Percentiles rank a stretch among this genome's conserved stretches.
These are phyloP conservation scores for Buathra laborator DNA, from an alignment of 2,888 invertebrate species.

Conservation along the genomic window DNA sequence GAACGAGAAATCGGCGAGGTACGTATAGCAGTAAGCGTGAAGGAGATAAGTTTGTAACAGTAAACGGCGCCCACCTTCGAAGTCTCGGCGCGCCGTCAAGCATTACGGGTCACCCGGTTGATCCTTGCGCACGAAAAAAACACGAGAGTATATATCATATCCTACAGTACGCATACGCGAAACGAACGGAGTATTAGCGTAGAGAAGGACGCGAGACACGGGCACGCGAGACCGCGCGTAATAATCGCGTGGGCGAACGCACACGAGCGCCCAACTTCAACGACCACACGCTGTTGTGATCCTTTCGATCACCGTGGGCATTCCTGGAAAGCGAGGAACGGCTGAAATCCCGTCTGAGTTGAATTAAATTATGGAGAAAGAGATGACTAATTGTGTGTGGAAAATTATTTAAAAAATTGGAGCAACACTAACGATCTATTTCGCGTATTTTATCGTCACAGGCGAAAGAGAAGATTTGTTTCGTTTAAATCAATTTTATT, in stretches of 20 bases:
- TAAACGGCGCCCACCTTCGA: conserved; percentile 64
- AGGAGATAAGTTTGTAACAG: conserved; percentile 61
- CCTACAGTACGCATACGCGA: conserved; percentile 25
- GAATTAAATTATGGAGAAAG: background rate
- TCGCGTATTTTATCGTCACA: background rate
- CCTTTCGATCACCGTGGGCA: conserved; percentile 10
- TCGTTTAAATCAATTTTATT: background rate
- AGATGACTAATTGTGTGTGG: background rate
- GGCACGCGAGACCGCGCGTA: conserved; percentile 36
- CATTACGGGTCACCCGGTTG: conserved; percentile 59
- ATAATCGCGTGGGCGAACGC: conserved; percentile 59
- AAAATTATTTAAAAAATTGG: background rate
- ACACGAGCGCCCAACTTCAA: conserved; percentile 42
- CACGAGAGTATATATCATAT: conserved; percentile 18
- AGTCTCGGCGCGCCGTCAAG: conserved; percentile 42
- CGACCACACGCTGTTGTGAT: conserved; percentile 44
- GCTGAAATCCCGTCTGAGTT: background rate
- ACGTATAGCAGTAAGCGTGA: conserved; percentile 10
- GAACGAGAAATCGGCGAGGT: conserved; percentile 34
- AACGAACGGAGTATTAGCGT: conserved; percentile 29
- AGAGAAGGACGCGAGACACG: conserved; percentile 57
- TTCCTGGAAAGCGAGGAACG: conserved; percentile 27
- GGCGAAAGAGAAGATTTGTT: background rate
- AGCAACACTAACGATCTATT: background rate
- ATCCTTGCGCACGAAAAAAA: conserved; percentile 50